phyloP scores from a whole-genome alignment of 2,797 vertebrate genomes.

The Dallia pectoralis region DNA sequence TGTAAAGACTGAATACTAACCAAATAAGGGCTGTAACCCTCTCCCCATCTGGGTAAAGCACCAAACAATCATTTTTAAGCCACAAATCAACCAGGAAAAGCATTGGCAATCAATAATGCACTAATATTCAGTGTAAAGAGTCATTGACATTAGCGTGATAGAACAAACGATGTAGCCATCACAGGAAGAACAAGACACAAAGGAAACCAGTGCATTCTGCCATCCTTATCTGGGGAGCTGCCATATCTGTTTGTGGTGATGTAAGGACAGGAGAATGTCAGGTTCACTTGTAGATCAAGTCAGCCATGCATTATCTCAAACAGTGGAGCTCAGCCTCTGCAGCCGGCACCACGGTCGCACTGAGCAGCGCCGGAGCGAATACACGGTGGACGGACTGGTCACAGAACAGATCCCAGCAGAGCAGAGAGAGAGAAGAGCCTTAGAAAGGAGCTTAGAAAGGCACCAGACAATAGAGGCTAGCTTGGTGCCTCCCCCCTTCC shows the following conservation, averaged over 20 bases:
- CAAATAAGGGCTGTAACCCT: conserved; percentile 29
- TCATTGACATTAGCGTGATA: conserved; percentile 44
- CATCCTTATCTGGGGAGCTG: conserved; percentile 69
- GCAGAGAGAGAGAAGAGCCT: conserved; percentile 40
- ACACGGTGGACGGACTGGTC: conserved; percentile 40
- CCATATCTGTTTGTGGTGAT: conserved; percentile 75
- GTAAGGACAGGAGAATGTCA: conserved; percentile 76
- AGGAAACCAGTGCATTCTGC: conserved; percentile 66
- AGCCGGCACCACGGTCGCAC: conserved; percentile 43
- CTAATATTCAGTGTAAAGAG: conserved; percentile 28
- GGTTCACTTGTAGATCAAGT: conserved; percentile 82
- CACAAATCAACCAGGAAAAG: background rate
- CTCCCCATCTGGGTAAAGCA: conserved; percentile 25
- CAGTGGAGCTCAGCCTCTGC: conserved; percentile 58
- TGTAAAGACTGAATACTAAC: conserved; percentile 30
- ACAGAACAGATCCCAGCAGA: conserved; percentile 42
- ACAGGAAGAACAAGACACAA: conserved; percentile 60
- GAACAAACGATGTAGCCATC: conserved; percentile 64
- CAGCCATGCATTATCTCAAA: conserved; percentile 78
- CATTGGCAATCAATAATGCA: background rate
- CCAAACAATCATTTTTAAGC: no score
- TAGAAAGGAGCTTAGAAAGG: conserved; percentile 31
- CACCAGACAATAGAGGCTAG: conserved; percentile 17
- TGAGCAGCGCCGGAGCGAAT: conserved; percentile 51
- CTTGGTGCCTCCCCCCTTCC: conserved; percentile 17